These are phyloP conservation scores for Corythoichthys intestinalis DNA, from an alignment of 2,113 vertebrate genomes.

Conservation along the genomic window DNA sequence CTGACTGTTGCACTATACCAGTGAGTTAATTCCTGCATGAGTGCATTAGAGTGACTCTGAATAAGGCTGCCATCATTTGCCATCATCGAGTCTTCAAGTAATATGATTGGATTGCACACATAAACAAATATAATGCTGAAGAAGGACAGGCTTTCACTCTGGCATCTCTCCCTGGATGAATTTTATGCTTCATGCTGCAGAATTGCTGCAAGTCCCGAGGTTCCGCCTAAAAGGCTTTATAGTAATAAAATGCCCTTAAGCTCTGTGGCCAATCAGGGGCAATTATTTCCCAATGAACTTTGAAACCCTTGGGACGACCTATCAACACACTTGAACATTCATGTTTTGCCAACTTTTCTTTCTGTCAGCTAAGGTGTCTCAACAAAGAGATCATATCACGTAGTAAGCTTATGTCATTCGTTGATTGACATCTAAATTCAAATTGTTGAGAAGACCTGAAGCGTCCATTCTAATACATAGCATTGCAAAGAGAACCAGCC, in stretches of 20 bases:
- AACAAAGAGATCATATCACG: constrained; percentile 18
- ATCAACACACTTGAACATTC: constrained; percentile 19
- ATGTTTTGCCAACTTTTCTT: constrained; percentile 14
- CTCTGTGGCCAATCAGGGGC: constrained; percentile 4
- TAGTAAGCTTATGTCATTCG: constrained; percentile 3
- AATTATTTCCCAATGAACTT: constrained; percentile 32
- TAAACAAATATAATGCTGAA: constrained; percentile 1
- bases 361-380: constrained; percentile 2
- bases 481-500: neutral
- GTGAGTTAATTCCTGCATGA: constrained; percentile 4
- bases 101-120: constrained; percentile 23
- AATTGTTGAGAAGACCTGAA: neutral
- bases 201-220: constrained; percentile 14
- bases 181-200: constrained; percentile 7
- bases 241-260: constrained; percentile 27
- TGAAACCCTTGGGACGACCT: constrained; percentile 25
- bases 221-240: neutral
- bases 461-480: neutral
- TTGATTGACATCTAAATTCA: neutral
- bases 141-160: neutral
- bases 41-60: constrained; percentile 13
- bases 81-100: neutral
- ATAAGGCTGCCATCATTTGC: constrained; percentile 31
- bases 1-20: constrained; percentile 1
- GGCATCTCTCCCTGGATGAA: neutral